These are phyloP conservation scores for Gastracanthus pulcherrimus DNA, from an alignment of 2,888 invertebrate species.

Conservation along the genomic window DNA sequence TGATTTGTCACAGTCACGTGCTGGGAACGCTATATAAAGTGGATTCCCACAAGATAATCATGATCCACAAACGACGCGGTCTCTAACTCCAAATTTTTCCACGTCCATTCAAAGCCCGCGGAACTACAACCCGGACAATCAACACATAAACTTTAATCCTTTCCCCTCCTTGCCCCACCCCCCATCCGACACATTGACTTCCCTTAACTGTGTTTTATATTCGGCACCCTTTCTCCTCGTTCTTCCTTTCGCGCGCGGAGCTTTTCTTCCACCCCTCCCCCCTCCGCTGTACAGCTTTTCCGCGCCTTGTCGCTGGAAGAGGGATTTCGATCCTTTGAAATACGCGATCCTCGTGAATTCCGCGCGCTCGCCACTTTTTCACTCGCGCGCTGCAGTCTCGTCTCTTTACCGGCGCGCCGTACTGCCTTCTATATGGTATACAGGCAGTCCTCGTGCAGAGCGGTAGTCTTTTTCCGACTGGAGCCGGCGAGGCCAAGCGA, in stretches of 20 bases:
- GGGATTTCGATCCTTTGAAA: slow-evolving; percentile 51
- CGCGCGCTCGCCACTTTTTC: slow-evolving; percentile 26
- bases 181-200: too few relatives aligned
- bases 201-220: slow-evolving; percentile 28
- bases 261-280: neutral
- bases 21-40: too few relatives aligned
- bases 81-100: too few relatives aligned
- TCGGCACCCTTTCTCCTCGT: neutral
- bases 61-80: too few relatives aligned
- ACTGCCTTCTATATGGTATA: too few relatives aligned
- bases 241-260: neutral
- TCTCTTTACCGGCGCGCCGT: neutral
- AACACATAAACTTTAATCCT: slow-evolving; percentile 23
- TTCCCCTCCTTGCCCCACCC: too few relatives aligned
- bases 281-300: neutral
- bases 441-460: too few relatives aligned
- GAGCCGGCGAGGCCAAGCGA: slow-evolving; percentile 25
- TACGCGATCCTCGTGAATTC: slow-evolving; percentile 41
- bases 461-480: neutral
- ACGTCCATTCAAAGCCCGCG: neutral
- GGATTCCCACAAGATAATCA: too few relatives aligned
- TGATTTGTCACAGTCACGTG: too few relatives aligned
- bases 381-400: neutral
- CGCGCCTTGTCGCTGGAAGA: slow-evolving; percentile 5
- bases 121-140: neutral